Evolutionary conservation across 2,113 vertebrate species (phyloP).

Genomic region (Myocastor coypus): DNA sequence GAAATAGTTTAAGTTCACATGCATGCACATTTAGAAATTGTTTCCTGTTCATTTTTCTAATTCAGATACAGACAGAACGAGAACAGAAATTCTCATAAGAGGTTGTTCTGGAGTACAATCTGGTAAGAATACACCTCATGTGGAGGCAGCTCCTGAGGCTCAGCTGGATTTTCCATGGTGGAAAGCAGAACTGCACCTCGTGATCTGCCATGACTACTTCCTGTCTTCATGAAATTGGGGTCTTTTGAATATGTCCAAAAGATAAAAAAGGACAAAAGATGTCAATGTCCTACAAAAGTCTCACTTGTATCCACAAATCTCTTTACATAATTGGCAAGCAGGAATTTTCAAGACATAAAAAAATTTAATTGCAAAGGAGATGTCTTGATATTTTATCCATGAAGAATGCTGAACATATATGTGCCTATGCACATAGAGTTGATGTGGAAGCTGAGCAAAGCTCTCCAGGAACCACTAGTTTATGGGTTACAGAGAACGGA

Average conservation of each 20-base stretch:
- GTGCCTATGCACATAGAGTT: background rate
- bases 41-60: background rate
- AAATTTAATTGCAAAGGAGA: background rate
- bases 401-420: background rate
- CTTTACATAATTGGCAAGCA: background rate
- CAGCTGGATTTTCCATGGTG: background rate
- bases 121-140: background rate
- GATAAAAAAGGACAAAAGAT: background rate
- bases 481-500: conserved; percentile 23
- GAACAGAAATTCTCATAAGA: background rate
- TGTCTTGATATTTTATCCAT: background rate
- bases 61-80: background rate
- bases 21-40: background rate
- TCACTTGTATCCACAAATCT: background rate
- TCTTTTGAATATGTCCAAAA: background rate
- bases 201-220: background rate
- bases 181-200: background rate
- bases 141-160: background rate
- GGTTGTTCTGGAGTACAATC: background rate
- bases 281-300: background rate
- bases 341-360: background rate
- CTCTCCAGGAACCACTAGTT: background rate
- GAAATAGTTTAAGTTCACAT: background rate
- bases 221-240: background rate
- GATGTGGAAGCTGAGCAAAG: background rate